phyloP scores from a whole-genome alignment of 2,888 invertebrate species.

The Hirtodrosophila confusa region DNA sequence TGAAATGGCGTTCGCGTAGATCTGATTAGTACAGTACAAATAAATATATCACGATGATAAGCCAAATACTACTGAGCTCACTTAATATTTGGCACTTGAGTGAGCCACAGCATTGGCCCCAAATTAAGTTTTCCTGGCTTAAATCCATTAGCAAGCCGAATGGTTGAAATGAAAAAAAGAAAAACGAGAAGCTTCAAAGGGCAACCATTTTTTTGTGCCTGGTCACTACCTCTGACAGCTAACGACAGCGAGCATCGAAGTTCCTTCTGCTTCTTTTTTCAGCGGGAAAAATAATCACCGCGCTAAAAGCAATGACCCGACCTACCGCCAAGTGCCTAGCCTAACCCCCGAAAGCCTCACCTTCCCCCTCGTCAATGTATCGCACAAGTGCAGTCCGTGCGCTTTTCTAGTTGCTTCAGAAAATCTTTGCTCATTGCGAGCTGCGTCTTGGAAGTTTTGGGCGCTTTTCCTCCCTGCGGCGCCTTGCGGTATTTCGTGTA shows the following conservation, averaged over 20 bases:
- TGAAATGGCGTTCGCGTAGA: too few relatives aligned
- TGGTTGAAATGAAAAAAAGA: slow-evolving; percentile 1
- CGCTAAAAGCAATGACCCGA: slow-evolving; percentile 71
- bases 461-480: slow-evolving; percentile 28
- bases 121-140: slow-evolving; percentile 57
- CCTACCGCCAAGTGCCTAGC: slow-evolving; percentile 37
- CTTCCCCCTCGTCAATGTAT: background rate
- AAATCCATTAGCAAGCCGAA: slow-evolving; percentile 55
- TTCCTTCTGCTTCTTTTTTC: slow-evolving; percentile 19
- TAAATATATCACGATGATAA: slow-evolving; percentile 9
- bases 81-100: slow-evolving; percentile 48
- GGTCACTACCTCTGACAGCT: slow-evolving; percentile 57
- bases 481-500: slow-evolving; percentile 68
- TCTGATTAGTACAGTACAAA: too few relatives aligned
- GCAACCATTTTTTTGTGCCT: slow-evolving; percentile 40
- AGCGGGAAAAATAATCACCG: slow-evolving; percentile 60
- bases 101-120: slow-evolving; percentile 36
- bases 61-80: slow-evolving; percentile 9
- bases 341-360: background rate
- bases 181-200: slow-evolving; percentile 52
- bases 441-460: slow-evolving; percentile 46
- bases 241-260: slow-evolving; percentile 55
- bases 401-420: slow-evolving; percentile 38
- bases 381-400: slow-evolving; percentile 39
- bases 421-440: slow-evolving; percentile 42